Evolutionary conservation across 2,113 vertebrate species (phyloP).

Genomic region (Corvus moneduloides): DNA sequence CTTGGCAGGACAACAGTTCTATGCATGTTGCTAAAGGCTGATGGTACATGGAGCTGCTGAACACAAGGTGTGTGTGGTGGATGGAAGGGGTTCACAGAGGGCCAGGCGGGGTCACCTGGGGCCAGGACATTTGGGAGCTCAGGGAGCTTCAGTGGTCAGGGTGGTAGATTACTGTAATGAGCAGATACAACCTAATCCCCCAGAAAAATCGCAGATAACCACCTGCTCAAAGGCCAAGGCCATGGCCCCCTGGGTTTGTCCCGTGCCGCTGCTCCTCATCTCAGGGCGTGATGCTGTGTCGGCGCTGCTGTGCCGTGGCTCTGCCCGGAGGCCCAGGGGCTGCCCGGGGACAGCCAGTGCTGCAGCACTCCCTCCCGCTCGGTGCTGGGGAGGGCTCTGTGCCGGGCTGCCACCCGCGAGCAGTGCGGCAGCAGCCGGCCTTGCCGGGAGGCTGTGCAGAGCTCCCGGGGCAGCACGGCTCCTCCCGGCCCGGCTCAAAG

Average conservation of each 20-base stretch:
- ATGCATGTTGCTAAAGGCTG: background rate
- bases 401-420: fast-evolving
- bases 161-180: background rate
- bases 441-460: background rate
- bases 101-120: background rate
- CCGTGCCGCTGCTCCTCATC: fast-evolving
- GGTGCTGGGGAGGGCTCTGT: background rate
- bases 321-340: fast-evolving
- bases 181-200: no score
- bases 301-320: background rate
- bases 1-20: background rate
- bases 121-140: background rate
- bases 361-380: background rate
- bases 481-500: background rate
- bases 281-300: fast-evolving
- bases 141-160: background rate
- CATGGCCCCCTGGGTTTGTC: fast-evolving
- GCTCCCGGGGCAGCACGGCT: background rate
- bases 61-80: background rate
- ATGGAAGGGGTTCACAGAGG: background rate
- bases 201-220: background rate
- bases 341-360: fast-evolving
- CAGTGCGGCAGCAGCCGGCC: fast-evolving
- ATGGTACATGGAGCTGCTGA: background rate
- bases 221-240: fast-evolving